Evolutionary conservation across 23 tunicate species (phyloP).

Genomic region (Aplidium turbinatum): DNA sequence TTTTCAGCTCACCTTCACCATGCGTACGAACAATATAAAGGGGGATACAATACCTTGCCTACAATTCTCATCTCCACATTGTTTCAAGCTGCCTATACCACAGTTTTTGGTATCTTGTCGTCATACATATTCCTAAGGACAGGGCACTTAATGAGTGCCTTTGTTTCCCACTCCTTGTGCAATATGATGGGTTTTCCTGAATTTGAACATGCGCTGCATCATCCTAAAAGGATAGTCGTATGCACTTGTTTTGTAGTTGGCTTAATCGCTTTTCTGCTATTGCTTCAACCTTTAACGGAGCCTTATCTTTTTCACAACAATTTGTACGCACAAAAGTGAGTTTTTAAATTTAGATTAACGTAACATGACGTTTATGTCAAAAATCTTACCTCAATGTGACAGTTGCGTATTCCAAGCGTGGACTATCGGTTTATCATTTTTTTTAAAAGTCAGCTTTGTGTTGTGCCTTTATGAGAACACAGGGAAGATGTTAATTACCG

Average conservation of each 20-base stretch:
- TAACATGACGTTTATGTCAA: no score
- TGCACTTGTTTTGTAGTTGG: slow-evolving; percentile 61
- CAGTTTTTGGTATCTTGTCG: slow-evolving; percentile 74
- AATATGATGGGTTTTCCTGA: slow-evolving; percentile 95
- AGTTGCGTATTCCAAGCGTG: no score
- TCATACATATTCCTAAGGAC: slow-evolving; percentile 77
- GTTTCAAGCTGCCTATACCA: slow-evolving; percentile 81
- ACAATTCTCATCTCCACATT: slow-evolving; percentile 64
- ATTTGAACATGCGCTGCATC: slow-evolving; percentile 60
- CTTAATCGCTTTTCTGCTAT: slow-evolving; percentile 41
- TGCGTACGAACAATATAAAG: slow-evolving; percentile 71
- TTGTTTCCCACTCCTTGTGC: slow-evolving; percentile 77
- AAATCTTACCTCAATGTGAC: no score
- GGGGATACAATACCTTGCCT: slow-evolving; percentile 37
- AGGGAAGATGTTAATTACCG: no score
- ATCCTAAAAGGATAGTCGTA: slow-evolving; percentile 23
- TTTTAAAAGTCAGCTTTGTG: no score
- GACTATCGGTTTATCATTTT: no score
- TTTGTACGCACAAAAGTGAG: no score
- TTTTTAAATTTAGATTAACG: no score
- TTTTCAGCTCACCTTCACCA: slow-evolving; percentile 81
- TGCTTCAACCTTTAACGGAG: slow-evolving; percentile 50
- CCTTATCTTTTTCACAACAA: slow-evolving; percentile 44
- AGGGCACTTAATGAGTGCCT: slow-evolving; percentile 77
- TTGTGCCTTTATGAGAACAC: no score